Base-by-base conservation (phyloP, 1,140 invertebrate genomes). In the Dendroctonus ponderosae region DNA sequence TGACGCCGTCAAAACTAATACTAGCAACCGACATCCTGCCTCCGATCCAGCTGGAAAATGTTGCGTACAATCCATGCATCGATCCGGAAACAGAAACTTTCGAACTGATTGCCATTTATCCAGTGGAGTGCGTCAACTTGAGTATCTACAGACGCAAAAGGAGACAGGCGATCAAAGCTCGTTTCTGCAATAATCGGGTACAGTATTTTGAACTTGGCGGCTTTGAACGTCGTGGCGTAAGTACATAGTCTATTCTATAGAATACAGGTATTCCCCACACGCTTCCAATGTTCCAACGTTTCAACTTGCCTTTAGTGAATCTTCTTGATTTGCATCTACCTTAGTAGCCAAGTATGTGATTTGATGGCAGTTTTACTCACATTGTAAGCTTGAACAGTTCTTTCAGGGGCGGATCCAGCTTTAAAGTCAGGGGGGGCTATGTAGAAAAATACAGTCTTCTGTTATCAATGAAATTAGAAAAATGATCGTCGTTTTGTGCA, bases 51-150 rank as follows among this genome's bases (percentile, higher is more conserved):
- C 53, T 75, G 69, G 68, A 54, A 39, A 68, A 74, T 15, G 78
- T 76, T 50, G 58, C 71, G 7, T 82, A 78, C 49, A 72, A 75
- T 0, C 72, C 72, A 14, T 75, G 71, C 7, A 58, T 82, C 5
- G 84, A 86, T 74, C 80, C 81, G 3, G 82, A 82, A 58, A 82
- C 83, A 49, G 83, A 85, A 73, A 82, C 75, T 7, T 81, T 86
- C 54, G 83, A 86, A 74, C 74, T 87, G 6, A 74, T 84, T n/a
- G 83, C 82, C 0, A 71, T 86, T 37, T 84, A 83, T 75, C 84
- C 85, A 7, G 70, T 87, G 11, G 80, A 85, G 46, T 82, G 77
- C 26, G 76, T 86, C 0, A 81, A 78, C 71, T 72, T 88, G 14
- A 83, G 81, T 65, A 72, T 87, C n/a, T 87, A 85, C 72, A 79